phyloP scores from a whole-genome alignment of 2,113 vertebrate genomes.

The Malurus elegans region DNA sequence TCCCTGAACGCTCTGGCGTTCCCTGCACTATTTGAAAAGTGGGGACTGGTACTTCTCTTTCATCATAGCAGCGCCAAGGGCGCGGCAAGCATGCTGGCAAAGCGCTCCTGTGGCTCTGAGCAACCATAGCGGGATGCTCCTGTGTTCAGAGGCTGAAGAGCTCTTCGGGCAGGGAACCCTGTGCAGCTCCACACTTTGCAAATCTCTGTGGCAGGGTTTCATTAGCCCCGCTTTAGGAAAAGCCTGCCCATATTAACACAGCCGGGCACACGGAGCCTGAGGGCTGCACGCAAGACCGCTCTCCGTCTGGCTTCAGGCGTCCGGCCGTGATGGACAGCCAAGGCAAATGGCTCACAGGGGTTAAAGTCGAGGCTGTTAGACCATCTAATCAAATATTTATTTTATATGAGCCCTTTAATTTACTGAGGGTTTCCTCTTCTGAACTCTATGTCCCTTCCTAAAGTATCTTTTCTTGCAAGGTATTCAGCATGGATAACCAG shows the following conservation, averaged over 20 bases:
- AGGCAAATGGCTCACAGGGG: not conserved
- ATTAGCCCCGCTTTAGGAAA: rapidly evolving
- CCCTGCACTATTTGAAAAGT: rapidly evolving
- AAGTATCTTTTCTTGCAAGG: not conserved
- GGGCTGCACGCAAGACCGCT: rapidly evolving
- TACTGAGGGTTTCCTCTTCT: not conserved
- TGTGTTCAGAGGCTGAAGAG: rapidly evolving
- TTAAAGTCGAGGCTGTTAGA: not conserved
- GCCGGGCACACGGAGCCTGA: rapidly evolving
- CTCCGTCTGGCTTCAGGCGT: not conserved
- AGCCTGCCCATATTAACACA: not conserved
- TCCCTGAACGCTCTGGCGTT: not conserved
- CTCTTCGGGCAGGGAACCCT: not conserved
- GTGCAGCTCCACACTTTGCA: rapidly evolving
- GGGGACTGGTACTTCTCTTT: not conserved
- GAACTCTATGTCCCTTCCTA: not conserved
- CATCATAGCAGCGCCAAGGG: rapidly evolving
- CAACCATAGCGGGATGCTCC: not conserved
- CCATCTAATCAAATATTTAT: not conserved
- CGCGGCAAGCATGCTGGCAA: not conserved
- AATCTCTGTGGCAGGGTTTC: not conserved
- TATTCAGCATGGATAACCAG: not conserved
- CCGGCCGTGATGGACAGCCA: not conserved
- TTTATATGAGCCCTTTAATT: not conserved
- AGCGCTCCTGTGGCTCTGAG: not conserved